These are phyloP conservation scores for Sebastes reedi DNA, from an alignment of 2,797 vertebrate genomes.

Conservation along the genomic window DNA sequence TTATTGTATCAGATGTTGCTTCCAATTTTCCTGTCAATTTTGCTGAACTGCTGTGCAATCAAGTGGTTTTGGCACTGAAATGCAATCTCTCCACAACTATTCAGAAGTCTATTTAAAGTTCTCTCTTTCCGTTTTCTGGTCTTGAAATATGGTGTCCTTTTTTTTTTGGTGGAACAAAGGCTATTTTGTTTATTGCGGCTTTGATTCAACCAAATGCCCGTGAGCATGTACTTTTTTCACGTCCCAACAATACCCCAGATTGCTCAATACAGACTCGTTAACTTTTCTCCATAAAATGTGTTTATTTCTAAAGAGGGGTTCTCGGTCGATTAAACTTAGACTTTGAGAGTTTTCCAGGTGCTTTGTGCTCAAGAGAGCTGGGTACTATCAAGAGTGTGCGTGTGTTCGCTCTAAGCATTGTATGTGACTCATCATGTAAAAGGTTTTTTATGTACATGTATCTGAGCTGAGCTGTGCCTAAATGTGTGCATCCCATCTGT, in stretches of 20 bases:
- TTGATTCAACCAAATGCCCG: slow-evolving; percentile 41
- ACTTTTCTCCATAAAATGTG: slow-evolving; percentile 43
- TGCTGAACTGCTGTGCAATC: slow-evolving; percentile 42
- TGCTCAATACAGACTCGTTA: slow-evolving; percentile 55
- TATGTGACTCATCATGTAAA: not conserved
- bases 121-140: slow-evolving; percentile 29
- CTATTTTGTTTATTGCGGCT: slow-evolving; percentile 56
- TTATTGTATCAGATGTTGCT: slow-evolving; percentile 42
- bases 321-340: not conserved
- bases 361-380: not conserved
- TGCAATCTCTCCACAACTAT: slow-evolving; percentile 35
- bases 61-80: slow-evolving; percentile 35
- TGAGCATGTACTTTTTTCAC: slow-evolving; percentile 9
- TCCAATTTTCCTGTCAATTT: slow-evolving; percentile 41
- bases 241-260: slow-evolving; percentile 35
- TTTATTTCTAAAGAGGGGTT: slow-evolving; percentile 46
- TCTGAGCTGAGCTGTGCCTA: not conserved
- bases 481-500: slow-evolving; percentile 29
- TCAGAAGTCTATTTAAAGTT: slow-evolving; percentile 53
- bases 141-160: slow-evolving; percentile 37
- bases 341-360: not conserved
- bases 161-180: slow-evolving; percentile 54
- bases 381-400: not conserved
- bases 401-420: not conserved
- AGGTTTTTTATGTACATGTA: not conserved